Evolutionary conservation across 1,140 invertebrate genomes (phyloP).

Genomic region (Drosophila simulans): DNA sequence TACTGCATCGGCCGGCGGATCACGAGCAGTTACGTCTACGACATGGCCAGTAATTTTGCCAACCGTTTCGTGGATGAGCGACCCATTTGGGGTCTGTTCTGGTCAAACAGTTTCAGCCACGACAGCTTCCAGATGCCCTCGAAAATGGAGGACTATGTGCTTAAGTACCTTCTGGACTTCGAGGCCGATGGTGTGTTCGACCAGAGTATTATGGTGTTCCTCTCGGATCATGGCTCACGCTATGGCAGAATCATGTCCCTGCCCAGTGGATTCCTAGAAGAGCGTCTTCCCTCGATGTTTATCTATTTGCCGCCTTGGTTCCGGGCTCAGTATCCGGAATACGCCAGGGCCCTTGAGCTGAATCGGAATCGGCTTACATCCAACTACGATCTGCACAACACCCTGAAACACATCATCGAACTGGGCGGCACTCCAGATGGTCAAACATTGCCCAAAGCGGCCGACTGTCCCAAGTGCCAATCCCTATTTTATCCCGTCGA

Average conservation of each 20-base stretch:
- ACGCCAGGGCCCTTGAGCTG: constrained; percentile 87
- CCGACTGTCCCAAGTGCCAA: constrained; percentile 87
- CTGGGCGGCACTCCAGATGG: constrained; percentile 40
- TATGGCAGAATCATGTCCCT: constrained; percentile 90
- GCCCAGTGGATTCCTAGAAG: constrained; percentile 92
- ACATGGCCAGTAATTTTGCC: constrained; percentile 86
- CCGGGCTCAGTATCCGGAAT: constrained; percentile 87
- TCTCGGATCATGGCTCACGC: constrained; percentile 96
- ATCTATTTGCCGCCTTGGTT: constrained; percentile 92
- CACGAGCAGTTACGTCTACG: constrained; percentile 86
- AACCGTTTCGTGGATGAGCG: constrained; percentile 60
- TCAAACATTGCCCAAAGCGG: constrained; percentile 19
- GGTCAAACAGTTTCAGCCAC: constrained; percentile 91
- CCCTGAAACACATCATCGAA: constrained; percentile 85
- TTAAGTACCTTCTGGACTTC: constrained; percentile 87
- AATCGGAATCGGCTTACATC: constrained; percentile 92
- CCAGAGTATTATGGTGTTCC: constrained; percentile 90
- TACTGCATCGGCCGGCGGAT: constrained; percentile 87
- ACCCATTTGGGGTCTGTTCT: constrained; percentile 91
- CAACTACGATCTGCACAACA: constrained; percentile 93
- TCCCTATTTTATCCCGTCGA: constrained; percentile 89
- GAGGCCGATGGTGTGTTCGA: constrained; percentile 87
- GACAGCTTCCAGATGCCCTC: constrained; percentile 88
- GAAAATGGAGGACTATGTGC: constrained; percentile 87
- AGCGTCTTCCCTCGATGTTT: constrained; percentile 93